A percentile compares a stretch with the other conserved stretches of the same genome.
Evolutionary conservation across 1,140 invertebrate genomes (phyloP).

Genomic region (Caenorhabditis tropicalis): DNA sequence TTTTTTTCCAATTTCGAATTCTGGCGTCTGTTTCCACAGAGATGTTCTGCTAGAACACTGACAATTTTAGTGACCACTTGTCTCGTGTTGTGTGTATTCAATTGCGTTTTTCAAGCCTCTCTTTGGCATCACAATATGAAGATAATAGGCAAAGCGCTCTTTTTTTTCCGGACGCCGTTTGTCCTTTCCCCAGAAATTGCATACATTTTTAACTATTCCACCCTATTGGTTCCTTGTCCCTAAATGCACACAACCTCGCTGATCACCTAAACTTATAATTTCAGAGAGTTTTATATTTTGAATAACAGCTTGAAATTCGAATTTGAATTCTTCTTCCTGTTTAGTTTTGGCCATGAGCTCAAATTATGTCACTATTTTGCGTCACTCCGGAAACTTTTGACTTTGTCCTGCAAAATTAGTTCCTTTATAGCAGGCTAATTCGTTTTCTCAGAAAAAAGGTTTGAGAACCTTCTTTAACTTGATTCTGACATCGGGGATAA

Average conservation of each 20-base stretch:
- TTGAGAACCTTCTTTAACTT: neutral
- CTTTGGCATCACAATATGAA: neutral
- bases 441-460: neutral
- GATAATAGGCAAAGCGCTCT: neutral
- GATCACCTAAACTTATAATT: too few species aligned
- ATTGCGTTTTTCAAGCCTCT: neutral
- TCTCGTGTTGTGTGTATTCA: neutral
- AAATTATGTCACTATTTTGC: neutral
- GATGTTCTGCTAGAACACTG: neutral
- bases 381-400: slow-evolving; percentile 6
- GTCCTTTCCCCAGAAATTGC: neutral
- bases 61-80: neutral
- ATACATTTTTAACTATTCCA: neutral
- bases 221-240: neutral
- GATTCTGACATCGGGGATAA: neutral
- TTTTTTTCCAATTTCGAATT: neutral
- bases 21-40: neutral
- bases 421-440: slow-evolving; percentile 23
- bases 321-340: neutral
- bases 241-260: too few species aligned
- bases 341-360: neutral
- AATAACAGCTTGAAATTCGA: too few species aligned
- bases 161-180: neutral
- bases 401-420: neutral
- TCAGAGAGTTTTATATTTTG: too few species aligned